Conservation (phyloP, 1,140 invertebrate species). For the Hyposmocoma kahamanoa region DNA sequence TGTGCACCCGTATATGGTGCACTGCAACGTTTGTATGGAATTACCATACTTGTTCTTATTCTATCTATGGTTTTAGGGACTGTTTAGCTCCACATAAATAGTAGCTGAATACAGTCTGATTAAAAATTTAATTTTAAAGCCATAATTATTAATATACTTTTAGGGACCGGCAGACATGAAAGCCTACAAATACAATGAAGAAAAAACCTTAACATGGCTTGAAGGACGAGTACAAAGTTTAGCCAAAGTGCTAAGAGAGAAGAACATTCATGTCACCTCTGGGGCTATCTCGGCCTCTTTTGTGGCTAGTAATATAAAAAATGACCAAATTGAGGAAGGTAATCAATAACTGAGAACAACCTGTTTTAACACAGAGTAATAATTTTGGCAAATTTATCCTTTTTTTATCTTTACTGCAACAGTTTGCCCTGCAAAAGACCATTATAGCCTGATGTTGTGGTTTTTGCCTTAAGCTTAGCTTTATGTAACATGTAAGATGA, state of each 20-base stretch:
- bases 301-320: conserved; percentile 75
- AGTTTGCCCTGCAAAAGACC: too few relatives aligned
- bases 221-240: conserved; percentile 79
- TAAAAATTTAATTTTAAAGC: conserved; percentile 14
- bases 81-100: neutral
- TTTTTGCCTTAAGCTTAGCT: too few relatives aligned
- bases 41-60: too few relatives aligned
- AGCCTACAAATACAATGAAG: conserved; percentile 86
- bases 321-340: conserved; percentile 69
- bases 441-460: too few relatives aligned
- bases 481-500: too few relatives aligned
- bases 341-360: too few relatives aligned
- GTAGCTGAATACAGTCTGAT: neutral
- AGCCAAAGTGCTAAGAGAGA: conserved; percentile 76
- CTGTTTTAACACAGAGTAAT: too few relatives aligned
- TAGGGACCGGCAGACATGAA: conserved; percentile 79
- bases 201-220: conserved; percentile 83
- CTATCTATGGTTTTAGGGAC: neutral
- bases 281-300: conserved; percentile 83
- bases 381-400: too few relatives aligned
- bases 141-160: conserved; percentile 10
- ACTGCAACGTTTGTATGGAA: too few relatives aligned
- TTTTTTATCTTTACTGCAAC: too few relatives aligned
- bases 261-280: conserved; percentile 81
- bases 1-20: too few relatives aligned